A percentile compares a stretch with the other conserved stretches of the same genome.
phyloP scores from a whole-genome alignment of 2,797 vertebrate species.

The Paedocypris micromegethes region DNA sequence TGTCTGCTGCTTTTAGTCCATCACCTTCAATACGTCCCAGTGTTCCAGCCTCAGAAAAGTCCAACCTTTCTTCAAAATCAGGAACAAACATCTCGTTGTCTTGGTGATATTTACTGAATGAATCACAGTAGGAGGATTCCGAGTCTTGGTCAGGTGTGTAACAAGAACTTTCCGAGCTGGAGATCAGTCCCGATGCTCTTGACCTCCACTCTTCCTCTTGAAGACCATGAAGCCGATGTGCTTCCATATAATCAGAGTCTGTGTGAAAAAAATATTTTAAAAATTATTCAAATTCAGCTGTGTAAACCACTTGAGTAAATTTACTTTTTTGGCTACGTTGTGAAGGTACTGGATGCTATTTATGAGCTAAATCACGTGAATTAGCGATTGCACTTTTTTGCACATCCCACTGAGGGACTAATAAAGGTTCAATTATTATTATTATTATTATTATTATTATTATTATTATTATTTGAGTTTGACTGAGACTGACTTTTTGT shows the following conservation, averaged over 20 bases:
- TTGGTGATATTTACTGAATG: slow-evolving; percentile 11
- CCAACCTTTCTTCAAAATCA: background rate
- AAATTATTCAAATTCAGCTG: slow-evolving; percentile 27
- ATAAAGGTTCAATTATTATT: too few relatives aligned
- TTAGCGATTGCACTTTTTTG: too few relatives aligned
- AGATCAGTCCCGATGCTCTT: slow-evolving; percentile 49
- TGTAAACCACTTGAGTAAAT: background rate
- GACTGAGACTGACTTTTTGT: too few relatives aligned
- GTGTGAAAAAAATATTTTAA: slow-evolving; percentile 9
- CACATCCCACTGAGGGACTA: too few relatives aligned
- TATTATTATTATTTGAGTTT: too few relatives aligned
- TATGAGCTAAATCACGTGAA: too few relatives aligned
- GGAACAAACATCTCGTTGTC: background rate
- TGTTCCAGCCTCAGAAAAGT: slow-evolving; percentile 11
- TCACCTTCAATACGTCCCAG: slow-evolving; percentile 46
- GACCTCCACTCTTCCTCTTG: slow-evolving; percentile 20
- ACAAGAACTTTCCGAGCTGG: slow-evolving; percentile 39
- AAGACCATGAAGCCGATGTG: background rate
- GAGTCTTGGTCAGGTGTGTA: slow-evolving; percentile 35
- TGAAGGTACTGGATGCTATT: too few relatives aligned
- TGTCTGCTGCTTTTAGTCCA: background rate
- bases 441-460: too few relatives aligned
- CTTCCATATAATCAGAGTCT: slow-evolving; percentile 1
- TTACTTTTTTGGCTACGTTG: background rate
- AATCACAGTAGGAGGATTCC: slow-evolving; percentile 20